Conservation (phyloP, 2,888 invertebrate genomes). For the Chaetogeoica ovagalla region DNA sequence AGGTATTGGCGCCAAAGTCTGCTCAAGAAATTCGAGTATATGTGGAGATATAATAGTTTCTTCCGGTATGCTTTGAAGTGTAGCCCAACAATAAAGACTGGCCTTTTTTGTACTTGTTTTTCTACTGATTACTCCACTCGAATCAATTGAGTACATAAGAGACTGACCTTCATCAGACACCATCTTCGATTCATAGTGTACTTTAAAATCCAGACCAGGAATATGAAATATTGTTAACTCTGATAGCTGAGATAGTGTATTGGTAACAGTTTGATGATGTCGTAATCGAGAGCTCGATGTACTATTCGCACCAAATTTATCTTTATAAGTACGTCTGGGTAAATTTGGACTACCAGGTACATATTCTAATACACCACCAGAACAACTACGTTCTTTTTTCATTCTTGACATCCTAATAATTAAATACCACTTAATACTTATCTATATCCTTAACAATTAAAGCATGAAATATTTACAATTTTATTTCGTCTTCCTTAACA, state of each 20-base stretch:
- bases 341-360: slow-evolving; percentile 64
- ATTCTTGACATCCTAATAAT: slow-evolving; percentile 64
- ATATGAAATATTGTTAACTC: slow-evolving; percentile 88
- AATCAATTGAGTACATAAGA: slow-evolving; percentile 61
- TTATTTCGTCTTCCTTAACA: slow-evolving; percentile 70
- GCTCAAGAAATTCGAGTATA: slow-evolving; percentile 94
- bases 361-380: slow-evolving; percentile 67
- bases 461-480: slow-evolving; percentile 62
- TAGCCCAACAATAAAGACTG: slow-evolving; percentile 92
- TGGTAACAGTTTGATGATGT: slow-evolving; percentile 55
- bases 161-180: slow-evolving; percentile 67
- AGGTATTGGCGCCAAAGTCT: slow-evolving; percentile 93
- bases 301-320: slow-evolving; percentile 56
- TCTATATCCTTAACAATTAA: slow-evolving; percentile 54
- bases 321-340: slow-evolving; percentile 60
- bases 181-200: slow-evolving; percentile 81
- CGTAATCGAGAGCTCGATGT: slow-evolving; percentile 50
- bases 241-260: slow-evolving; percentile 63
- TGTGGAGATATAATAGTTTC: slow-evolving; percentile 97
- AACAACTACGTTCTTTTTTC: slow-evolving; percentile 74
- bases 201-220: slow-evolving; percentile 87
- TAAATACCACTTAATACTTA: slow-evolving; percentile 55
- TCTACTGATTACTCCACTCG: slow-evolving; percentile 57
- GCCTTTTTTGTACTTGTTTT: slow-evolving; percentile 76
- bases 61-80: slow-evolving; percentile 93